A percentile compares a stretch with the other conserved stretches of the same genome.
phyloP scores from a whole-genome alignment of 1,140 invertebrate species.

The Forficula auricularia region DNA sequence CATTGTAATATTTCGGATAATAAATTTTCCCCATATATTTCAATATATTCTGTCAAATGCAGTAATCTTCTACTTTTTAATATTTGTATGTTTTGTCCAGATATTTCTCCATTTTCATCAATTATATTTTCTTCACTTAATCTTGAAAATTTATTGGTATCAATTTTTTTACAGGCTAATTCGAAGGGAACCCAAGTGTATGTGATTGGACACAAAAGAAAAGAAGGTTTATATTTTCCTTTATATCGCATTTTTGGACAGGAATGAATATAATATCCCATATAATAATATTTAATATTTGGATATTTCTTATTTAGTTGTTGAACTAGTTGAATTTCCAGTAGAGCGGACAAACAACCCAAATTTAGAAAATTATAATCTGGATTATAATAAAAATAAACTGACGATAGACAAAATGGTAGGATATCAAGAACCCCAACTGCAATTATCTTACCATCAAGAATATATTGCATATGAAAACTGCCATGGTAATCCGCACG shows the following conservation, averaged over 20 bases:
- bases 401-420: slow-evolving; percentile 82
- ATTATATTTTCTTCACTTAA: slow-evolving; percentile 34
- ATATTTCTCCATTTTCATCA: slow-evolving; percentile 19
- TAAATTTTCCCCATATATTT: neutral
- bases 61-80: neutral
- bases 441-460: slow-evolving; percentile 82
- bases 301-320: slow-evolving; percentile 41
- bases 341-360: slow-evolving; percentile 70
- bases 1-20: neutral
- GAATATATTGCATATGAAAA: slow-evolving; percentile 93
- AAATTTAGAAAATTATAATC: slow-evolving; percentile 71
- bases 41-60: neutral
- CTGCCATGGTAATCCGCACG: slow-evolving; percentile 61
- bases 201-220: slow-evolving; percentile 85
- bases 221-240: slow-evolving; percentile 70
- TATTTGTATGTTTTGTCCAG: too few species aligned
- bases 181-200: slow-evolving; percentile 69
- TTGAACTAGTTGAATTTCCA: slow-evolving; percentile 66
- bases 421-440: slow-evolving; percentile 94
- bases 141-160: slow-evolving; percentile 51
- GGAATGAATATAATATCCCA: slow-evolving; percentile 96
- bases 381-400: slow-evolving; percentile 98
- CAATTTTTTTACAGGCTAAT: slow-evolving; percentile 48
- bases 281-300: slow-evolving; percentile 76
- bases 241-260: slow-evolving; percentile 97